Evolutionary conservation across 2,888 invertebrate species (phyloP), one percentile per base, ranked within the genome.

Genomic region (Drosophila gaucha): DNA sequence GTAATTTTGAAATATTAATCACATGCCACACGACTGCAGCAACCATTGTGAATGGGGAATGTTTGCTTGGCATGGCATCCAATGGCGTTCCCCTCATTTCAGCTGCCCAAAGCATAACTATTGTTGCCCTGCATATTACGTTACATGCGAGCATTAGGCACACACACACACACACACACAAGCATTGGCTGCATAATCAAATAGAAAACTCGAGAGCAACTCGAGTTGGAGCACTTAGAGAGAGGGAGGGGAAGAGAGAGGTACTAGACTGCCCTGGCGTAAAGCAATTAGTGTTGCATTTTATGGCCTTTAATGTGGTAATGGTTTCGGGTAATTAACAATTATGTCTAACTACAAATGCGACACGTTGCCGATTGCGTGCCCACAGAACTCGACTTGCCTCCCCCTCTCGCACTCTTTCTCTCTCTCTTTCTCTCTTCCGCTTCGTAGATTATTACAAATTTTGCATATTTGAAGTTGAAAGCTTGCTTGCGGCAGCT

Each of bases 341-440:
- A 84, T 89, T 89, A 88, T 88, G 87, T 82, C 87, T 86, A 86
- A 84, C 83, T 88, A 86, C 88, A 78, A 85, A 84, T 88, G 87
- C 88, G 83, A 86, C 88, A 83, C 88, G 86, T 83, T 86, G 78
- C 87, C 86, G 76, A 88, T 80, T 88, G 86, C 80, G 83, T 86
- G 80, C 55, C 54, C 63, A 35, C 31, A 14, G 41, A 41, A 41
- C 41, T 41, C 26, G 41, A 41, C 10, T 24, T 16, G 47, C 9
- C 43, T 31, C 24, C 14, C n/a, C 12, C 26, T 4, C 35, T 26
- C 20, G 6, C 38, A 16, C 51, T 62, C 44, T 49, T 57, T 44
- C 31, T 16, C 28, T 10, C 31, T 22, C 22, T 4, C 39, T 20
- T 50, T 57, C 39, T 47, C 58, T 39, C 31, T 18, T 33, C 33